Percentiles rank a stretch among this genome's conserved stretches.
Evolutionary conservation across 1,140 invertebrate species (phyloP).

Genomic region (Laodelphax striatellus): DNA sequence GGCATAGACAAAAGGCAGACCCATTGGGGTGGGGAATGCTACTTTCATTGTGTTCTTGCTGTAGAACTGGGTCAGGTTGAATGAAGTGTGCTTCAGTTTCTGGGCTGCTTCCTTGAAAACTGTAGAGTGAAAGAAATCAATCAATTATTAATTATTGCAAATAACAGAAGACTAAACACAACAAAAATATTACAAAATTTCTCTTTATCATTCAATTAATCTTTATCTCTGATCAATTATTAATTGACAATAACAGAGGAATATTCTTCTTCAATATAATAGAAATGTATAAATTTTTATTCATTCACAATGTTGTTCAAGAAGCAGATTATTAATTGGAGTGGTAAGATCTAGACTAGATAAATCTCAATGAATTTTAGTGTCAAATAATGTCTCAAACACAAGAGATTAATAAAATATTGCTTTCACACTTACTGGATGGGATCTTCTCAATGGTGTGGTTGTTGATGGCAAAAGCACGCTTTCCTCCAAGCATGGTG

Average conservation of each 20-base stretch:
- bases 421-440: constrained; percentile 24
- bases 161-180: not conserved
- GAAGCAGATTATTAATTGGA: no score
- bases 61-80: not conserved
- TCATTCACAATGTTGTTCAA: no score
- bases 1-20: constrained; percentile 50
- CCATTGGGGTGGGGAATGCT: constrained; percentile 50
- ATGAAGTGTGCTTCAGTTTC: not conserved
- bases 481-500: constrained; percentile 30
- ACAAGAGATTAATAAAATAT: not conserved
- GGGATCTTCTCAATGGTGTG: constrained; percentile 37
- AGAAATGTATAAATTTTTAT: no score
- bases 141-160: not conserved
- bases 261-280: no score
- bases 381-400: no score
- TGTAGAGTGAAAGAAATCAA: not conserved
- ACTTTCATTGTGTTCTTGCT: constrained; percentile 30
- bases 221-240: no score
- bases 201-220: not conserved
- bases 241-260: not conserved
- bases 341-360: no score
- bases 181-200: not conserved
- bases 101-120: not conserved
- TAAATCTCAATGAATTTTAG: no score
- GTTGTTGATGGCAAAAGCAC: constrained; percentile 43